Percentiles rank a stretch among this genome's conserved stretches.
phyloP scores from a whole-genome alignment of 2,888 invertebrate species.

The Diarsia brunnea region DNA sequence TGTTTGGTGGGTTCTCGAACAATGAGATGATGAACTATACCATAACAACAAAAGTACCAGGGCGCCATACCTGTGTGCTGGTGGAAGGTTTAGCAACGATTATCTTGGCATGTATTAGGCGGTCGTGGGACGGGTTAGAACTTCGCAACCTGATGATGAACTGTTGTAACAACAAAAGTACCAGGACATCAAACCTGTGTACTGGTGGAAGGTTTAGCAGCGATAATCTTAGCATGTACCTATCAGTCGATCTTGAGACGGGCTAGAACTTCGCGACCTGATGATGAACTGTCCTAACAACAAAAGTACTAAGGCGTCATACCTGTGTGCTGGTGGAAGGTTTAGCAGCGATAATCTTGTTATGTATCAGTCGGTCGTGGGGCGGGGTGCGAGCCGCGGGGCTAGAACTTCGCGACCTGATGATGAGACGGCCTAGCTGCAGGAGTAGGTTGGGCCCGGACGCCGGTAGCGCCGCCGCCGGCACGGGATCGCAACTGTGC shows the following conservation, averaged over 20 bases:
- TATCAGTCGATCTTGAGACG: constrained; percentile 74
- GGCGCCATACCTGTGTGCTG: background rate
- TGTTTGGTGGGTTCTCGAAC: too few species aligned
- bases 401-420: constrained; percentile 91
- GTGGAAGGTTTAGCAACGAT: background rate
- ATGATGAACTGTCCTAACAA: constrained; percentile 91
- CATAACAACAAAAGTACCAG: constrained; percentile 81
- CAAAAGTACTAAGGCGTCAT: constrained; percentile 31
- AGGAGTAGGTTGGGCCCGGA: constrained; percentile 89
- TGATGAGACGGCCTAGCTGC: constrained; percentile 91
- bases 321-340: constrained; percentile 80
- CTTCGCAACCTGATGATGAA: too few species aligned
- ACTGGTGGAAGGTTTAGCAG: background rate
- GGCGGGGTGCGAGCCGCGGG: constrained; percentile 77
- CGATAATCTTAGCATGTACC: constrained; percentile 37
- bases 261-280: constrained; percentile 91
- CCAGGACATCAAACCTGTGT: background rate
- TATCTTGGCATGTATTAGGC: too few species aligned
- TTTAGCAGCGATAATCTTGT: constrained; percentile 75
- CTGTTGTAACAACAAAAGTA: constrained; percentile 82
- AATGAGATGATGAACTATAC: constrained; percentile 91
- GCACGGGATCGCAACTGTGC: constrained; percentile 87
- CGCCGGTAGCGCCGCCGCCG: constrained; percentile 76
- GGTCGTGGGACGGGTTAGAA: too few species aligned
- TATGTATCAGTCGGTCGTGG: constrained; percentile 76